Base-by-base conservation (phyloP, 1,140 invertebrate genomes). In the Trichomalopsis sarcophagae region DNA sequence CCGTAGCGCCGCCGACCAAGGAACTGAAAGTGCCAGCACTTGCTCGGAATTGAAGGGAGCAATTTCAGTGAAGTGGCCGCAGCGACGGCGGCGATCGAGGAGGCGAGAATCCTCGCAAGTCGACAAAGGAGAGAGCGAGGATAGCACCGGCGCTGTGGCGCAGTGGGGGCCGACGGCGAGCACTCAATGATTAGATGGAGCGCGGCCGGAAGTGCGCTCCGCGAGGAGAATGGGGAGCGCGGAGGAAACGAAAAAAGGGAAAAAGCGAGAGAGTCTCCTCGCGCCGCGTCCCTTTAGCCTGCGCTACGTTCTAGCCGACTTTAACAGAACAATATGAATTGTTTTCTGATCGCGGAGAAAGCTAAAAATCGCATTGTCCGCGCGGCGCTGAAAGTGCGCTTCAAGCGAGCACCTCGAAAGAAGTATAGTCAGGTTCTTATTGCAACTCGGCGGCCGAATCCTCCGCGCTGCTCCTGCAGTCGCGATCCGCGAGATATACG, bases 241-340 rank as follows among this genome's bases (percentile, higher is more conserved):
- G 33, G 5, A 4, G 33, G 0, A 27, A 27, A 27, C 40, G 62
- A 66, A 1, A 21, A 27, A 69, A 6, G 66, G 17, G n/a, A 27
- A 23, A 55, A 11, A n/a, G n/a, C 2, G 9, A 71, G 68, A 71
- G 68, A 33, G 13, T 71, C 23, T 33, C 3, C 11, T 27, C 27
- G 23, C 66, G 66, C 66, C 5, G 27, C 4, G 40, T 44, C 66
- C 66, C 27, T 69, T 69, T 69, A 69, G 10, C 4, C 5, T 6
- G 33, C 33, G 10, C 66, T 23, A 68, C 7, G 7, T 13, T 3
- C 55, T 13, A 68, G 79, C 27, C 23, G 23, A 30, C 30, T 71
- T 81, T 71, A 47, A 27, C 9, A 47, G n/a, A 81, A 81, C 36
- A 81, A 81, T 81, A 81, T 71, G 14, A 47, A 71, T 81, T 47